These are phyloP conservation scores for Carcinoscorpius rotundicauda DNA, from an alignment of 1,140 invertebrate genomes.

Conservation along the genomic window DNA sequence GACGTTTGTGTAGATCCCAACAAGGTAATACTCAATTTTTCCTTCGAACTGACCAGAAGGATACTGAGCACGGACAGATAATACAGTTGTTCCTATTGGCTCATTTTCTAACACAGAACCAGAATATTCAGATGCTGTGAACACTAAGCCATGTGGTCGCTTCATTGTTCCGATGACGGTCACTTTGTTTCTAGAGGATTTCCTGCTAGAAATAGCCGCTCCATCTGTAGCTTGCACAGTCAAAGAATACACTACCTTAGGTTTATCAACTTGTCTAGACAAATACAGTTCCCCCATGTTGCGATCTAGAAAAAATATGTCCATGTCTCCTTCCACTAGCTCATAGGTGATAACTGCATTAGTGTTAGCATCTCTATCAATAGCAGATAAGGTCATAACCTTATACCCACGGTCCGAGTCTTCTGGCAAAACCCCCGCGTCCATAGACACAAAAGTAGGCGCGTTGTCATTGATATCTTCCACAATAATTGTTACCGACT, in stretches of 20 bases:
- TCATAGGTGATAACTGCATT: constrained; percentile 89
- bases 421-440: constrained; percentile 57
- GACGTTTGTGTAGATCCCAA: constrained; percentile 57
- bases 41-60: constrained; percentile 30
- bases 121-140: constrained; percentile 35
- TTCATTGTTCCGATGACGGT: constrained; percentile 52
- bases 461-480: constrained; percentile 93
- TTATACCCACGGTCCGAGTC: constrained; percentile 37
- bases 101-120: constrained; percentile 75
- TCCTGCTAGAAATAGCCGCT: constrained; percentile 67
- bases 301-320: constrained; percentile 62
- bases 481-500: constrained; percentile 83
- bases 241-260: constrained; percentile 61
- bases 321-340: constrained; percentile 49
- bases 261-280: constrained; percentile 38
- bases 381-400: constrained; percentile 61
- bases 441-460: constrained; percentile 83
- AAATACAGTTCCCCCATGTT: constrained; percentile 63
- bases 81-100: constrained; percentile 63
- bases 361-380: constrained; percentile 69
- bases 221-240: constrained; percentile 82
- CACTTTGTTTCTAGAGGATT: constrained; percentile 67
- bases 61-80: constrained; percentile 57
- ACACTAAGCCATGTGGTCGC: constrained; percentile 40
- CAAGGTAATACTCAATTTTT: constrained; percentile 69